Evolutionary conservation across 37 sponge, comb jelly and placozoan genomes (phyloP), one percentile per base, ranked within the genome.

Genomic region (Aphrocallistes beatrix): DNA sequence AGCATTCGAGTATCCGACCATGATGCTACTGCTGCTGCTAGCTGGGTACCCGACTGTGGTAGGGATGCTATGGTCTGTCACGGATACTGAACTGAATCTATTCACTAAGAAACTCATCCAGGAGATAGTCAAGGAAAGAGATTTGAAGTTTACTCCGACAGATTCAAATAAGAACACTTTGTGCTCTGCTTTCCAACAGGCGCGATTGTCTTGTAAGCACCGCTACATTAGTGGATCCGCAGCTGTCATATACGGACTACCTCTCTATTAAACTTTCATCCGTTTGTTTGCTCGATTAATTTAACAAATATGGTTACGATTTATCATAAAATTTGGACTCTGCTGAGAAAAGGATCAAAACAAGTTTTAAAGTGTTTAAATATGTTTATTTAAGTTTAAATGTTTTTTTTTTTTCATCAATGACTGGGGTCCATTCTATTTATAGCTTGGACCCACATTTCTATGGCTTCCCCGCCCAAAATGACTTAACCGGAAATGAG

Each of bases 221-320:
- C 10, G 75, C 10, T 60, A 19, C n/a, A 60, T 60, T 19, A 60
- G 28, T 32, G 75, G 75, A 6, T 19, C 75, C 34, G 75, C 75
- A 3, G 28, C 75, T 60, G n/a, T 60, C n/a, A 60, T 60, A 60
- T 60, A 60, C n/a, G 75, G 75, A 60, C 21, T 60, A 60, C 75
- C 75, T 60, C 75, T 60, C 8, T 60, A 60, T 60, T 60, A 28
- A 60, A 25, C 3, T 21, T 3, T 60, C n/a, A 13, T 60, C n/a
- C n/a, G 49, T 47, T 47, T 47, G 49, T 47, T 47, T 47, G 49
- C 17, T 47, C 17, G 49, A 21, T 47, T 47, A 17, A 21, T 47
- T n/a, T n/a, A n/a, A n/a, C n/a, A n/a, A n/a, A n/a, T n/a, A n/a
- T n/a, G n/a, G n/a, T n/a, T n/a, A n/a, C n/a, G n/a, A n/a, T n/a